Base-by-base conservation (phyloP, 2,888 invertebrate species). In the Spodoptera littoralis region DNA sequence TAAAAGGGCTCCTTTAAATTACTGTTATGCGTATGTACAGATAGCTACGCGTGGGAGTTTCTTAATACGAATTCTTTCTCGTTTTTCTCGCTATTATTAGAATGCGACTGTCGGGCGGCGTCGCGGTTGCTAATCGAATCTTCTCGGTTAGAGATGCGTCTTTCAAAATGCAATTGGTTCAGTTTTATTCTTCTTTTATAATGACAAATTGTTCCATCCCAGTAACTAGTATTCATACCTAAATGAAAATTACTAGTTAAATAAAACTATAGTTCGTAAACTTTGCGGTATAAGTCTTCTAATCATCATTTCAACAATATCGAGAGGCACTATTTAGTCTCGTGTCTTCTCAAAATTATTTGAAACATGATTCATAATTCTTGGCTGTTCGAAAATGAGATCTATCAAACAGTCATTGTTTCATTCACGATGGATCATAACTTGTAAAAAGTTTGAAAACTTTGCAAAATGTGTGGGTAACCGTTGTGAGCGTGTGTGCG, bases 321-420 rank as follows among this genome's bases (percentile, higher is more conserved):
- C 42, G 67, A 12, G 66, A 58, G 45, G 67, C 63, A 70, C 77
- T 90, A 88, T 90, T 90, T 88, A 87, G 89, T 90, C 87, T 89
- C 62, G 73, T 47, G 55, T 79, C 80, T 73, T 75, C 69, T 77
- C 71, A 82, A 73, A 73, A 78, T 77, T 71, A 76, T 77, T 62
- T 77, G 71, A 63, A 73, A 77, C 65, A 65, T 65, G 64, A 69
- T 53, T 57, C 61, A 67, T 69, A 60, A 75, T 71, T 77, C 70
- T 50, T 27, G 59, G 57, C 42, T 44, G 48, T 64, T 70, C 58
- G 75, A 71, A 72, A 79, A 70, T 75, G 75, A 74, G 64, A 77
- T 76, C 64, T 66, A 71, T 80, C 79, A 80, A 82, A 71, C 70
- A 64, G 24, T 65, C 79, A 83, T 73, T 73, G 66, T 66, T 77